These are phyloP conservation scores for Matsumurasca onukii DNA, from an alignment of 1,140 invertebrate genomes.

Conservation along the genomic window DNA sequence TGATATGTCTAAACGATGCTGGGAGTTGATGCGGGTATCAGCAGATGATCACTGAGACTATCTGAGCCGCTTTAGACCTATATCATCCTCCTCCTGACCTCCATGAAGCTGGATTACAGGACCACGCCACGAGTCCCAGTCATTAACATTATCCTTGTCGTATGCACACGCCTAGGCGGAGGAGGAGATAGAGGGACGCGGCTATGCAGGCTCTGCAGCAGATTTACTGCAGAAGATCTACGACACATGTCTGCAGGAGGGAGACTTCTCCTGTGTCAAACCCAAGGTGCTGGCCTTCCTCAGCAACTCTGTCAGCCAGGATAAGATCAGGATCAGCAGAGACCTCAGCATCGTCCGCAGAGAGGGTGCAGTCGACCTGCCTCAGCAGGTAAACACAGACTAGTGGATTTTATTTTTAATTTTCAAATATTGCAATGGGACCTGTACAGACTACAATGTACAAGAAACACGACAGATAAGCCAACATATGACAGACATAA, in stretches of 20 bases:
- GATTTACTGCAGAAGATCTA: slow-evolving; percentile 62
- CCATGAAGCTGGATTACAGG: no score
- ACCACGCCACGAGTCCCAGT: no score
- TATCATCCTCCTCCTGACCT: no score
- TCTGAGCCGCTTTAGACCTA: no score
- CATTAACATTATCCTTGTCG: neutral
- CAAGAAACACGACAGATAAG: no score
- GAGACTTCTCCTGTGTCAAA: slow-evolving; percentile 66
- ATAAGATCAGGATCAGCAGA: slow-evolving; percentile 69
- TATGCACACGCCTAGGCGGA: neutral
- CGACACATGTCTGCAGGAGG: slow-evolving; percentile 60
- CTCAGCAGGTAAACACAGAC: slow-evolving; percentile 37
- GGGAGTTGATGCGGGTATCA: neutral
- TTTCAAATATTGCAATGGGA: no score
- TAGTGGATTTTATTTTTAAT: slow-evolving; percentile 18
- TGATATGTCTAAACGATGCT: neutral
- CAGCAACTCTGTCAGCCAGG: slow-evolving; percentile 61
- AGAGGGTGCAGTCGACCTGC: slow-evolving; percentile 33
- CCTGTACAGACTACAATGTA: no score
- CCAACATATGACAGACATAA: no score
- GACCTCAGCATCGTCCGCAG: slow-evolving; percentile 68
- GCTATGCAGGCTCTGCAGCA: slow-evolving; percentile 49
- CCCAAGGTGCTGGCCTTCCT: slow-evolving; percentile 74
- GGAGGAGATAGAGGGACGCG: neutral
- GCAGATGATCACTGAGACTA: neutral